Evolutionary conservation across 2,797 vertebrate species (phyloP).

Genomic region (Setipinna tenuifilis): DNA sequence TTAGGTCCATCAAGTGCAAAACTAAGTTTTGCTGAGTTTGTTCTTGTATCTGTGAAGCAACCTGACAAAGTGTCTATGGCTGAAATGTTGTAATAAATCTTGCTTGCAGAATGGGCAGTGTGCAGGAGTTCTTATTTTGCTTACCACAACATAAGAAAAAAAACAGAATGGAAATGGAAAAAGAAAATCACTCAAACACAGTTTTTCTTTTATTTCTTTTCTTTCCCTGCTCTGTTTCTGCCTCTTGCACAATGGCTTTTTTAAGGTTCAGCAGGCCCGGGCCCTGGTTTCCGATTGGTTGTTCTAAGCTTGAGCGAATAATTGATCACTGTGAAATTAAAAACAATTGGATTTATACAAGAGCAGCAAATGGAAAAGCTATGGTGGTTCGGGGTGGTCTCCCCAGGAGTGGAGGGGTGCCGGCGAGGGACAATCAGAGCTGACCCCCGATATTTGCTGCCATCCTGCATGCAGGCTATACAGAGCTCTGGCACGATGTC

Average conservation of each 20-base stretch:
- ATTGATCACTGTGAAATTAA: conserved; percentile 77
- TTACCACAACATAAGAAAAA: no score
- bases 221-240: conserved; percentile 48
- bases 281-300: background rate
- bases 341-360: conserved; percentile 74
- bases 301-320: conserved; percentile 66
- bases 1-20: no score
- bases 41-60: no score
- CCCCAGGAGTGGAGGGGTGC: background rate
- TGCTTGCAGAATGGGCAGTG: no score
- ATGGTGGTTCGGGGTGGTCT: conserved; percentile 67
- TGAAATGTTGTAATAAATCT: no score
- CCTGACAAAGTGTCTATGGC: no score
- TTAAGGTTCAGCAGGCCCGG: background rate
- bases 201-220: conserved; percentile 30
- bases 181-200: background rate
- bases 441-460: background rate
- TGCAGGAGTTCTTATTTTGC: no score
- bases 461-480: background rate
- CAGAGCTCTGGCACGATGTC: background rate
- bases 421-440: background rate
- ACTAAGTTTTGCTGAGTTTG: no score
- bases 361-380: conserved; percentile 61
- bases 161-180: no score
- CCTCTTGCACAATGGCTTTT: conserved; percentile 38